Evolutionary conservation across 1,140 invertebrate genomes (phyloP), one percentile per base, ranked within the genome.

Genomic region (Chironomus striatipennis): DNA sequence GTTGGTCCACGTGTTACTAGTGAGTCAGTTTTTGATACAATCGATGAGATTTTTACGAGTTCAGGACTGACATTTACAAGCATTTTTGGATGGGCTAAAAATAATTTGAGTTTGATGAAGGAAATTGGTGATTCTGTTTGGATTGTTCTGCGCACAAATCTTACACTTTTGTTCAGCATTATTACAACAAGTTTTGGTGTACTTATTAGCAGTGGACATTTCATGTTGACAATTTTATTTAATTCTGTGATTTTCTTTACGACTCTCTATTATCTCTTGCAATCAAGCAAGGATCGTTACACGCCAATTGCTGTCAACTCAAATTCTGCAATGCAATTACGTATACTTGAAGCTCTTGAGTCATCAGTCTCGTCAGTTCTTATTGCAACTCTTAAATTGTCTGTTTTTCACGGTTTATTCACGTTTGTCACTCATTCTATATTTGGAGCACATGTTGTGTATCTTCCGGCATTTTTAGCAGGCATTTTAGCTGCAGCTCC

Each of bases 361-460:
- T 85, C 87, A 77, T 88, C 89, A 1, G 86, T 91, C n/a, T 88
- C 87, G 72, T 86, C 88, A 47, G 94, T 99, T 3, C 96, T 99
- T 80, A 89, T 93, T 67, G 96, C 96, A 0, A 97, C 96, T 0
- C 93, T 98, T 76, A 99, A 99, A 85, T 95, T 99, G 88, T 93
- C 95, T 4, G 87, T 93, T 0, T 99, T 99, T 84, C 98, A 99
- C 82, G 97, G 96, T 0, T 84, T 99, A 75, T 99, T 97, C 89
- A 99, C 97, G 0, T 99, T 97, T 95, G 88, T 99, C 42, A 93
- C 97, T 73, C 97, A 99, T 80, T 96, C 95, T 77, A 81, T 99
- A 2, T 99, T 99, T 82, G 92, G 93, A 77, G 91, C 97, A 0
- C 93, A 96, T 80, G 93, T 99, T 76, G 93, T 98, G 18, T 98